phyloP scores from a whole-genome alignment of 1,140 invertebrate species.

The Aporrectodea caliginosa region DNA sequence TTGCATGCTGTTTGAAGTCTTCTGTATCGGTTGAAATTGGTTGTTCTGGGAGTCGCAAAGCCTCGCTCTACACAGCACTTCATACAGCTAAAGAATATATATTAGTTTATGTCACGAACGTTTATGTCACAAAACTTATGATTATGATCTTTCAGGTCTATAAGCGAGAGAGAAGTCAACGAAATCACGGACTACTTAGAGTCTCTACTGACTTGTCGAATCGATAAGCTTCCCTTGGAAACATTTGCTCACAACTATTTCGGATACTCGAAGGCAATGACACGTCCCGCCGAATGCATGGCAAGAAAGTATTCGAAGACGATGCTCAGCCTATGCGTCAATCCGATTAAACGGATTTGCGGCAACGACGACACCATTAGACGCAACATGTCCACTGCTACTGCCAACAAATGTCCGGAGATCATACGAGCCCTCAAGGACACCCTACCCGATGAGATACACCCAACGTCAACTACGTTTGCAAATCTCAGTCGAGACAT shows the following conservation, averaged over 20 bases:
- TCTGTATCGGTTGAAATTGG: too few relatives aligned
- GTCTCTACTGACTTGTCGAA: not conserved
- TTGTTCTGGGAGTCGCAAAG: too few relatives aligned
- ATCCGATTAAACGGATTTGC: not conserved
- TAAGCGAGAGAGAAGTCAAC: not conserved
- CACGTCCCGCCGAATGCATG: not conserved
- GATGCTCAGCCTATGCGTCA: not conserved
- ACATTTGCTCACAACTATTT: not conserved
- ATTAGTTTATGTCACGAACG: too few relatives aligned
- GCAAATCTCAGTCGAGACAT: not conserved
- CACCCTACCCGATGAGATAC: not conserved
- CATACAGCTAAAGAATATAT: too few relatives aligned
- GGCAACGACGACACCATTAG: not conserved
- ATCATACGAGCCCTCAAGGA: not conserved
- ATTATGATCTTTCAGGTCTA: too few relatives aligned
- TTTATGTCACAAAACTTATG: too few relatives aligned
- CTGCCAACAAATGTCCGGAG: not conserved
- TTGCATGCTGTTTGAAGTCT: too few relatives aligned
- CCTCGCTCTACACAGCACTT: too few relatives aligned
- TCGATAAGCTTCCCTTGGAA: not conserved
- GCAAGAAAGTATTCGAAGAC: not conserved
- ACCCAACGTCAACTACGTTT: not conserved
- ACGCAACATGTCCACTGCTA: not conserved
- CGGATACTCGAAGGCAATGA: not conserved
- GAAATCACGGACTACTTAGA: not conserved